Evolutionary conservation across 2,888 invertebrate genomes (phyloP), one percentile per base, ranked within the genome.

Genomic region (Amblyjoppa fuscipennis): DNA sequence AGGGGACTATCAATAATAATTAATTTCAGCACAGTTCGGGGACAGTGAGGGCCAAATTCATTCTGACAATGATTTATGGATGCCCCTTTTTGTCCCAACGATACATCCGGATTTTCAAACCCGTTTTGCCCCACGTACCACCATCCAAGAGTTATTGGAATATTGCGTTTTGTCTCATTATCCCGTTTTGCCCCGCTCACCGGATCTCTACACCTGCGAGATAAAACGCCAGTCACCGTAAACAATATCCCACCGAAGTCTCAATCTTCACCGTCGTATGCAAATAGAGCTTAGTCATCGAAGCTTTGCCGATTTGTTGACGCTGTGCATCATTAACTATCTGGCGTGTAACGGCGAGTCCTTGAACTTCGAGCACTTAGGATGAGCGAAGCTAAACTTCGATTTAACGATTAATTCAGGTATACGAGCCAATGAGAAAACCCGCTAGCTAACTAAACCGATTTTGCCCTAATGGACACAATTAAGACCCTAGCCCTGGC

Each of bases 391-490:
- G 13, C 20, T 13, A 13, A 25, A 66, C 49, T 31, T 3, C 9
- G 3, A 56, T 3, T 3, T 11, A 28, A 16, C 31, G 13, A 25
- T 13, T 51, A 41, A 20, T 56, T 31, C n/a, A 7, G 28, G 28
- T 49, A 25, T 13, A 20, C 56, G 51, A 31, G 11, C 69, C 13
- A 7, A 64, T 13, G 25, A 2, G 34, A 66, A 25, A 69, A n/a
- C 9, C 49, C 56, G 49, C 6, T 49, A 34, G 7, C 34, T 41
- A 41, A 13, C 3, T 31, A 84, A 81, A 84, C 81, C 74, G 77
- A 78, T 77, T 81, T 75, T 69, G 16, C 11, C 13, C 78, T 77
- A 81, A 73, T 69, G 53, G 71, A 73, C 71, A 71, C 56, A 80
- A 45, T 64, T 9, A 11, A 31, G 45, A 38, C 66, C 28, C 7